Conservation (phyloP, 2,888 invertebrate species). For the Apotomis betuletana region DNA sequence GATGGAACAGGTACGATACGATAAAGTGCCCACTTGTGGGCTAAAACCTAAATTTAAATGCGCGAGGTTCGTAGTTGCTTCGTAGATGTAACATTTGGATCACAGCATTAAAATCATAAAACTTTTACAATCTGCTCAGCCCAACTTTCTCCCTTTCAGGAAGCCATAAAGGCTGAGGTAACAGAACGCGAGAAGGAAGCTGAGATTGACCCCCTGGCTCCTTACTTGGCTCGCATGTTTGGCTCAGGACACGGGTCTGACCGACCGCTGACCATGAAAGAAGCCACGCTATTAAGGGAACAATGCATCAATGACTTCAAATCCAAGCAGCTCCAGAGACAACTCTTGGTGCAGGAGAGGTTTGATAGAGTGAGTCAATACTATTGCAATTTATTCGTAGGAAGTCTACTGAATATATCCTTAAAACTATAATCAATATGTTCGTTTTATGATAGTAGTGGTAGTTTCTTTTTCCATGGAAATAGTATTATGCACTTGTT, state of each 20-base stretch:
- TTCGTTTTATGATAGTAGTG: too few relatives aligned
- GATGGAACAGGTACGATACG: constrained; percentile 70
- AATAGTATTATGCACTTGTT: too few relatives aligned
- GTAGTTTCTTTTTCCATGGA: too few relatives aligned
- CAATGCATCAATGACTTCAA: constrained; percentile 88
- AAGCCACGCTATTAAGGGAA: constrained; percentile 78
- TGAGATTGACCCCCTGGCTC: constrained; percentile 85
- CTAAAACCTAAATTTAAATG: too few relatives aligned
- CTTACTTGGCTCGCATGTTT: constrained; percentile 85
- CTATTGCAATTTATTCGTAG: neutral
- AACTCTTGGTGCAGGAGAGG: constrained; percentile 85
- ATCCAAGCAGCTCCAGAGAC: constrained; percentile 83
- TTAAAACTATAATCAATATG: too few relatives aligned
- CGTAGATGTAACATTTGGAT: too few relatives aligned
- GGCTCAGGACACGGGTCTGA: constrained; percentile 72
- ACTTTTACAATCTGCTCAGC: neutral
- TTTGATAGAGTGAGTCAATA: constrained; percentile 83
- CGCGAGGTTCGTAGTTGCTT: too few relatives aligned
- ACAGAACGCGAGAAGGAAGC: constrained; percentile 85
- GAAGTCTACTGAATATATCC: too few relatives aligned
- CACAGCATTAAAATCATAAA: too few relatives aligned
- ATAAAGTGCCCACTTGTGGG: too few relatives aligned
- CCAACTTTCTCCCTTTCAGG: constrained; percentile 56
- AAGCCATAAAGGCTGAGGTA: constrained; percentile 76
- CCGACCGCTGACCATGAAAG: constrained; percentile 69